phyloP scores from a whole-genome alignment of 2,113 vertebrate genomes.

The Todiramphus saurophagus region DNA sequence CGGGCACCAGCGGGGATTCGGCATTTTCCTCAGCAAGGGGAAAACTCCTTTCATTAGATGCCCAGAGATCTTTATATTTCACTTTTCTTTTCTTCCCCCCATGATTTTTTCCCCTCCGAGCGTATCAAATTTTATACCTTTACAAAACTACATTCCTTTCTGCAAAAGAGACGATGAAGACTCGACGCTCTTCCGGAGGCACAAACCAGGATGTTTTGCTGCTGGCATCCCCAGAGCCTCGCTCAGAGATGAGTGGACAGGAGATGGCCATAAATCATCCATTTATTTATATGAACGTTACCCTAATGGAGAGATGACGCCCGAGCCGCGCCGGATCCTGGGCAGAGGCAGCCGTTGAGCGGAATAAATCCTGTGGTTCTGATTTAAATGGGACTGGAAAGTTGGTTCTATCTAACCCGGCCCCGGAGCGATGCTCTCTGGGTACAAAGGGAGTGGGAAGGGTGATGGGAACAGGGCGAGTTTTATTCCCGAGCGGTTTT shows the following conservation, averaged over 20 bases:
- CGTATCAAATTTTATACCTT: neutral
- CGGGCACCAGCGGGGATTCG: accelerated
- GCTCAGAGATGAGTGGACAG: neutral
- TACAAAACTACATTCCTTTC: too few relatives aligned
- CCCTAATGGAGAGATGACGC: accelerated
- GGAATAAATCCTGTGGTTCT: neutral
- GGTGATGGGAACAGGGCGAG: neutral
- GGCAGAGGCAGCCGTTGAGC: neutral
- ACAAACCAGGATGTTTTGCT: neutral
- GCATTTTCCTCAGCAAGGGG: neutral
- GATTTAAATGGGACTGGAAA: neutral
- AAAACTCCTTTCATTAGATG: neutral
- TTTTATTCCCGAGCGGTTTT: neutral
- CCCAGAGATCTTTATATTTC: neutral
- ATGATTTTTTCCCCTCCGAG: too few relatives aligned
- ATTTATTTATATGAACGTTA: neutral
- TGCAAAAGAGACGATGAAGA: neutral
- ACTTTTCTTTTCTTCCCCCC: too few relatives aligned
- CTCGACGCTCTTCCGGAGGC: neutral
- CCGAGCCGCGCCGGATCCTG: neutral
- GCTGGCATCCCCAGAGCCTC: neutral
- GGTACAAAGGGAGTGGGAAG: neutral
- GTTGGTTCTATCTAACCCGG: accelerated
- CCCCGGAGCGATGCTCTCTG: accelerated
- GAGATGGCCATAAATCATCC: neutral